These are phyloP conservation scores for Phoenoteleia sp. DNA, from an alignment of 2,888 invertebrate species.

Conservation along the genomic window DNA sequence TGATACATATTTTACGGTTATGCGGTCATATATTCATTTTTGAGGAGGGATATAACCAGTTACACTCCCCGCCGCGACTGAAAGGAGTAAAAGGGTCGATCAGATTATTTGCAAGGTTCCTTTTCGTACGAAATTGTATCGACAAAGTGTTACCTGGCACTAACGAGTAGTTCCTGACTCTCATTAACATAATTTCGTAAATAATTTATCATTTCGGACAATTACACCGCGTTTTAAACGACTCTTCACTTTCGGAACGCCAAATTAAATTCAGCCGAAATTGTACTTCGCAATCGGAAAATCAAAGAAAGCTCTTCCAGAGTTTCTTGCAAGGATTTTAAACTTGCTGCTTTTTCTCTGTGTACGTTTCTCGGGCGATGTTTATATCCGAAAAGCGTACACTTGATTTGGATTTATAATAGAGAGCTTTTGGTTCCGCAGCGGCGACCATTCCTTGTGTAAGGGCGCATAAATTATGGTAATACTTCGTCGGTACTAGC, in stretches of 20 bases:
- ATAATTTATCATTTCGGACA: constrained; percentile 43
- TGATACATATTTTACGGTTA: constrained; percentile 68
- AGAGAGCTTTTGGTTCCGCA: constrained; percentile 79
- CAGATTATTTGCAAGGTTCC: constrained; percentile 59
- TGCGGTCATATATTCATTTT: constrained; percentile 66
- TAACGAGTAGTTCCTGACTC: constrained; percentile 27
- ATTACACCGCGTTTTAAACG: constrained; percentile 39
- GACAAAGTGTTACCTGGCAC: constrained; percentile 55
- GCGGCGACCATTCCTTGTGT: constrained; percentile 74
- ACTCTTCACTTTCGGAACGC: not conserved
- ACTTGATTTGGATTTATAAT: constrained; percentile 84
- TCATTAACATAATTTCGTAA: constrained; percentile 54
- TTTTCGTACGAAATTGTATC: constrained; percentile 52
- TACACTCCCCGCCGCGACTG: constrained; percentile 53
- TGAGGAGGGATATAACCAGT: constrained; percentile 67
- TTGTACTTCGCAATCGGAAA: constrained; percentile 22
- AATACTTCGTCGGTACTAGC: constrained; percentile 77
- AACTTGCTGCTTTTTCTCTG: constrained; percentile 25
- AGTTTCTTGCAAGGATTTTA: constrained; percentile 1
- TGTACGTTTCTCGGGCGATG: constrained; percentile 56
- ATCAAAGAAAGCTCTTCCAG: not conserved
- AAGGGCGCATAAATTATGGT: constrained; percentile 85
- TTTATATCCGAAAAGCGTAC: constrained; percentile 82
- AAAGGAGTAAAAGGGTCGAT: constrained; percentile 51
- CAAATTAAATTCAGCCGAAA: constrained; percentile 28